These are phyloP conservation scores for Piprites chloris DNA, from an alignment of 2,113 vertebrate species.

Conservation along the genomic window DNA sequence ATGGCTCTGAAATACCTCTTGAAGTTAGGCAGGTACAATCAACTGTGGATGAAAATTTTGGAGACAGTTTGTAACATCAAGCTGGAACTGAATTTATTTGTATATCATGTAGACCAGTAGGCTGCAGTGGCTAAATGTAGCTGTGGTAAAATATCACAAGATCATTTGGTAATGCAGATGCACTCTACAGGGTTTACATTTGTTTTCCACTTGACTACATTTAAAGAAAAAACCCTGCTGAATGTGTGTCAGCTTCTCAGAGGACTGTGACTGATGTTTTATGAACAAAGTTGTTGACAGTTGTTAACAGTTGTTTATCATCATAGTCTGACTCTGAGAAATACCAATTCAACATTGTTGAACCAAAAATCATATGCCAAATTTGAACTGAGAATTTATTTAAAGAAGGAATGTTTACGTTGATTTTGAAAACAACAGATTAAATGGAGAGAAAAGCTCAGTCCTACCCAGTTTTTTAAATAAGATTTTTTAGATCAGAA, in stretches of 20 bases:
- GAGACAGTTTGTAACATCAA: constrained; percentile 18
- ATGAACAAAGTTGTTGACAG: background rate
- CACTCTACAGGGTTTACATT: background rate
- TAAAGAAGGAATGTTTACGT: background rate
- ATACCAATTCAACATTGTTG: background rate
- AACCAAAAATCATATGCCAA: background rate
- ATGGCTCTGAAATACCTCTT: background rate
- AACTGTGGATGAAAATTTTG: background rate
- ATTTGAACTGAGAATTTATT: background rate
- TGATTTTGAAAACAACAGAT: background rate
- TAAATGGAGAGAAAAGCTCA: background rate
- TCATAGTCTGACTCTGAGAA: background rate
- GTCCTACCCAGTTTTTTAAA: background rate
- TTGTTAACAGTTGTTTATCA: background rate
- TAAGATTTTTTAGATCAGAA: background rate
- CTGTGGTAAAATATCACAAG: background rate
- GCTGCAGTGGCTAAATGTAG: background rate
- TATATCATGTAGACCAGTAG: background rate
- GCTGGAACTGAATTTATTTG: constrained; percentile 20
- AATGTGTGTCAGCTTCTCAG: background rate
- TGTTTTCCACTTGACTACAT: constrained; percentile 1
- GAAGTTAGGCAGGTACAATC: constrained; percentile 26
- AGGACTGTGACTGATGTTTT: background rate
- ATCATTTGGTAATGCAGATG: background rate
- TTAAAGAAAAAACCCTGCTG: constrained; percentile 34